Percentiles rank a stretch among this genome's conserved stretches.
phyloP scores from a whole-genome alignment of 1,140 invertebrate genomes.

The Tetramorium simillimum region DNA sequence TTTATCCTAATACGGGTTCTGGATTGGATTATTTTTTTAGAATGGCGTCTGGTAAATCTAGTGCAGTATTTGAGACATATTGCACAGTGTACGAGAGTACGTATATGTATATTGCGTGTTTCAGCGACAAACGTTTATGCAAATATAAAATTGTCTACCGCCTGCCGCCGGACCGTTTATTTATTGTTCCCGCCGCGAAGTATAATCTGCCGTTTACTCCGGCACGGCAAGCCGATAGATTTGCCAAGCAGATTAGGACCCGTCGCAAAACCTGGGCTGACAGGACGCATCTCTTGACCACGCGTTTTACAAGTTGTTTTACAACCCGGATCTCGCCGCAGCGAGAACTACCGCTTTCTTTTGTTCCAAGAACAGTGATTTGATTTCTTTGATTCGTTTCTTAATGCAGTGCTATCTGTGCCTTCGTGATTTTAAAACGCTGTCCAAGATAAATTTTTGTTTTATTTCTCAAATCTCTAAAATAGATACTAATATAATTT shows the following conservation, averaged over 20 bases:
- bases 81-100: not conserved
- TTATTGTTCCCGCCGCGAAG: slow-evolving; percentile 64
- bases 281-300: slow-evolving; percentile 70
- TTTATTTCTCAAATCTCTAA: not conserved
- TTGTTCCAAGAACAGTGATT: slow-evolving; percentile 55
- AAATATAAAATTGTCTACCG: slow-evolving; percentile 66
- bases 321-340: slow-evolving; percentile 80
- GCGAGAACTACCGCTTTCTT: slow-evolving; percentile 54
- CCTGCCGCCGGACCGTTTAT: slow-evolving; percentile 53
- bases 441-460: slow-evolving; percentile 4
- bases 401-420: slow-evolving; percentile 20
- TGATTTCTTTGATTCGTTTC: slow-evolving; percentile 42
- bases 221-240: slow-evolving; percentile 74
- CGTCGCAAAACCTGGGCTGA: slow-evolving; percentile 63
- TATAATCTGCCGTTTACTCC: slow-evolving; percentile 62
- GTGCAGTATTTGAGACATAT: not conserved
- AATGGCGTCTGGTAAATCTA: slow-evolving; percentile 38
- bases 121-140: slow-evolving; percentile 63
- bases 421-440: not conserved
- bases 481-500: not conserved
- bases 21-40: slow-evolving; percentile 31
- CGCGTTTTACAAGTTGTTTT: slow-evolving; percentile 85
- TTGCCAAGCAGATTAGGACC: slow-evolving; percentile 76
- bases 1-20: slow-evolving; percentile 8
- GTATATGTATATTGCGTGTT: slow-evolving; percentile 8